Percentiles rank a stretch among this genome's conserved stretches.
phyloP scores from a whole-genome alignment of 1,140 invertebrate genomes.

The Littorina saxatilis region DNA sequence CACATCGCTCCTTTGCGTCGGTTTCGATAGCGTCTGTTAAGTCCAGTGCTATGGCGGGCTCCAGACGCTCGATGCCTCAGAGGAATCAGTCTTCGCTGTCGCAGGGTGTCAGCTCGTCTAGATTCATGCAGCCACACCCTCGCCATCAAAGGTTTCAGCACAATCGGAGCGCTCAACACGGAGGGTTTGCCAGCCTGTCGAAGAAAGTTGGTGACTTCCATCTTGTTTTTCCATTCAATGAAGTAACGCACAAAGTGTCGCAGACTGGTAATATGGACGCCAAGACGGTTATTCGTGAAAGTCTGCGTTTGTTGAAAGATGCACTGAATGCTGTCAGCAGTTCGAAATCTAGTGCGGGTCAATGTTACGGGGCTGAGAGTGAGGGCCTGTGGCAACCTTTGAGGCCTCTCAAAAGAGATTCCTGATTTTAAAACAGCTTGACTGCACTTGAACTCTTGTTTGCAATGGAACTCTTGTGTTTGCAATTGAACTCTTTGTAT shows the following conservation, averaged over 20 bases:
- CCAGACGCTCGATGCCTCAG: not conserved
- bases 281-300: constrained; percentile 60
- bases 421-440: too few species aligned
- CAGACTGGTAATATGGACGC: constrained; percentile 56
- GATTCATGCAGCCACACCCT: not conserved
- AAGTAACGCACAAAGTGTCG: constrained; percentile 57
- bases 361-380: not conserved
- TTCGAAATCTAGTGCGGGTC: not conserved
- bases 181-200: not conserved
- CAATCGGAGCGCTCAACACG: not conserved
- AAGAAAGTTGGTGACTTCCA: constrained; percentile 63
- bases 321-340: constrained; percentile 3
- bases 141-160: not conserved
- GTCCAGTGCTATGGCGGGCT: not conserved
- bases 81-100: constrained; percentile 6
- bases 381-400: constrained; percentile 2
- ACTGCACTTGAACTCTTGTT: too few species aligned
- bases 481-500: too few species aligned
- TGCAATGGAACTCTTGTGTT: too few species aligned
- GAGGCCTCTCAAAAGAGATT: too few species aligned
- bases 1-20: not conserved
- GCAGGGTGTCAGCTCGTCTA: not conserved
- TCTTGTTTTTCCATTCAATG: constrained; percentile 71
- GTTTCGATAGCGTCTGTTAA: not conserved
- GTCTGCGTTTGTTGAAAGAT: constrained; percentile 58